A percentile compares a stretch with the other conserved stretches of the same genome.
These are phyloP conservation scores for Leptinotarsa defecta DNA, from an alignment of 1,140 invertebrate genomes.

Conservation along the genomic window DNA sequence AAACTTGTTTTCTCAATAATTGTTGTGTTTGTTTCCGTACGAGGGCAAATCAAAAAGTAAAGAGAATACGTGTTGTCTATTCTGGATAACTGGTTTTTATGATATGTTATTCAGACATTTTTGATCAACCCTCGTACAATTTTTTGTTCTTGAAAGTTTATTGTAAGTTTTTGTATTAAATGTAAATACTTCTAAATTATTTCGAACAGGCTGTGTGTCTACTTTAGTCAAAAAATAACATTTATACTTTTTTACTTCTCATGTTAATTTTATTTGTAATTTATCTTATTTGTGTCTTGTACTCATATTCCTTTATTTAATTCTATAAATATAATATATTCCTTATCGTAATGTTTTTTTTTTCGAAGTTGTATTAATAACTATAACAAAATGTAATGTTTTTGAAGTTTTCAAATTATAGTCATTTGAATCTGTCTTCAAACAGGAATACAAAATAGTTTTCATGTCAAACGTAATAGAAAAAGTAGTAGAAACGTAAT, in stretches of 20 bases:
- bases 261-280: constrained; percentile 10
- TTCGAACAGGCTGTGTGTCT: constrained; percentile 26
- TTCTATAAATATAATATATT: background rate
- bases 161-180: constrained; percentile 24
- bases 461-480: too few species aligned
- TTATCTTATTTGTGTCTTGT: constrained; percentile 5
- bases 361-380: too few species aligned
- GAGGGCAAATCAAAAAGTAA: background rate
- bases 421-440: too few species aligned
- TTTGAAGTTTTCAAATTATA: too few species aligned
- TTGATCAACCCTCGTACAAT: background rate
- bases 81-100: too few species aligned
- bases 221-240: constrained; percentile 25
- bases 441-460: too few species aligned
- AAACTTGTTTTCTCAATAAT: background rate
- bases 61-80: background rate
- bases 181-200: constrained; percentile 30
- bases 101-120: background rate
- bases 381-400: too few species aligned
- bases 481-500: too few species aligned
- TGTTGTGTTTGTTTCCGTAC: constrained; percentile 5
- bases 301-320: background rate
- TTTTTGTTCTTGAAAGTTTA: constrained; percentile 1
- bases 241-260: constrained; percentile 19
- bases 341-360: background rate